Evolutionary conservation across 2,888 invertebrate genomes (phyloP).

Genomic region (Lasioglossum morio): DNA sequence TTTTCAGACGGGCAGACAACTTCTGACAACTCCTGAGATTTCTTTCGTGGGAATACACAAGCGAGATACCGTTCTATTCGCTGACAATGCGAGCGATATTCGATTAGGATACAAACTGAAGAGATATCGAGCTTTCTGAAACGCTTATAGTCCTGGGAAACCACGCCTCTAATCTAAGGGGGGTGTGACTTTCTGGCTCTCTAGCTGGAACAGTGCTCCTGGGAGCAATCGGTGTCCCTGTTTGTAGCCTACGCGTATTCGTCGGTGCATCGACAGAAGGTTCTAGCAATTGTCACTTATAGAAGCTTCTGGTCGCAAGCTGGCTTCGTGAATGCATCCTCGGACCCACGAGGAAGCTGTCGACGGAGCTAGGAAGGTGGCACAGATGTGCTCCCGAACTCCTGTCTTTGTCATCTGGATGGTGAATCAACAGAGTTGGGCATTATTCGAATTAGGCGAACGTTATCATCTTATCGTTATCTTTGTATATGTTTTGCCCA

Average conservation of each 20-base stretch:
- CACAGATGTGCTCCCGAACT: background rate
- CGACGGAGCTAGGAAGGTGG: background rate
- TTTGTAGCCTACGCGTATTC: background rate
- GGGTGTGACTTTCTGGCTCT: background rate
- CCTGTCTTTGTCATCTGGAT: background rate
- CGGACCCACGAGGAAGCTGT: background rate
- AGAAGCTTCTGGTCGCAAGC: background rate
- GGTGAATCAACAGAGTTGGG: background rate
- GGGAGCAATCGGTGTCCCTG: background rate
- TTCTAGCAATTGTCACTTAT: background rate
- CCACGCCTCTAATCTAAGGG: background rate
- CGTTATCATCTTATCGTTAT: background rate
- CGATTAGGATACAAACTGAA: background rate
- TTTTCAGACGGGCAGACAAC: background rate
- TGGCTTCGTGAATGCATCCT: background rate
- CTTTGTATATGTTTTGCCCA: background rate
- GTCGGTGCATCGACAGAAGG: constrained; percentile 32
- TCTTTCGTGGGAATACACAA: background rate
- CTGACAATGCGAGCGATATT: background rate
- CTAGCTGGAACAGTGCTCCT: background rate
- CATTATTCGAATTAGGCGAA: no score
- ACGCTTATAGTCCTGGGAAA: background rate
- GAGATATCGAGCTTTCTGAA: background rate
- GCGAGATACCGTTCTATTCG: background rate
- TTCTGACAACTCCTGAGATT: background rate